phyloP scores from a whole-genome alignment of 2,113 vertebrate genomes.

The Erpornis zantholeuca region DNA sequence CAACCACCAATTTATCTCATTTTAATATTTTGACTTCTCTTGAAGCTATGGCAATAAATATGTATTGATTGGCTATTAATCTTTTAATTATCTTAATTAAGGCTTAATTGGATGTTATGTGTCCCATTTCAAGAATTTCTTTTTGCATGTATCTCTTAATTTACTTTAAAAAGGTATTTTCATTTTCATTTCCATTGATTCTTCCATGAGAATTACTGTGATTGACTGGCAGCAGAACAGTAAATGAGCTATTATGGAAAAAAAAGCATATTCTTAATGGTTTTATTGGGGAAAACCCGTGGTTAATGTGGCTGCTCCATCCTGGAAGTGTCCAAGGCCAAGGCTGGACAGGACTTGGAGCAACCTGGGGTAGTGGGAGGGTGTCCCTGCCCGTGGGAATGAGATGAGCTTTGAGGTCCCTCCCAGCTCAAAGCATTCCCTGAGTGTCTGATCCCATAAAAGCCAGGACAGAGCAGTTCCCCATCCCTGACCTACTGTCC shows the following conservation, averaged over 20 bases:
- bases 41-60: not conserved
- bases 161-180: not conserved
- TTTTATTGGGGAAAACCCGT: not conserved
- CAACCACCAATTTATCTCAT: not conserved
- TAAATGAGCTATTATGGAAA: not conserved
- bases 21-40: not conserved
- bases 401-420: not conserved
- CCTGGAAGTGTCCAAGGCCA: not conserved
- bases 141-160: not conserved
- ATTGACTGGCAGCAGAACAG: not conserved
- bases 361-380: fast-evolving
- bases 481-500: not conserved
- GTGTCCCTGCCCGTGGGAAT: not conserved
- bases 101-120: not conserved
- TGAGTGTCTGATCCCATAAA: not conserved
- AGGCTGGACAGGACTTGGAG: not conserved
- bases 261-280: not conserved
- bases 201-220: not conserved
- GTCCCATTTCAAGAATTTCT: not conserved
- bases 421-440: not conserved
- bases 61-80: not conserved
- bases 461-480: not conserved
- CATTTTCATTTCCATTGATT: not conserved
- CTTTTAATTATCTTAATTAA: not conserved
- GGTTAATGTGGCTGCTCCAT: not conserved